These are phyloP conservation scores for Phymastichus coffea DNA, from an alignment of 1,140 invertebrate genomes.

Conservation along the genomic window DNA sequence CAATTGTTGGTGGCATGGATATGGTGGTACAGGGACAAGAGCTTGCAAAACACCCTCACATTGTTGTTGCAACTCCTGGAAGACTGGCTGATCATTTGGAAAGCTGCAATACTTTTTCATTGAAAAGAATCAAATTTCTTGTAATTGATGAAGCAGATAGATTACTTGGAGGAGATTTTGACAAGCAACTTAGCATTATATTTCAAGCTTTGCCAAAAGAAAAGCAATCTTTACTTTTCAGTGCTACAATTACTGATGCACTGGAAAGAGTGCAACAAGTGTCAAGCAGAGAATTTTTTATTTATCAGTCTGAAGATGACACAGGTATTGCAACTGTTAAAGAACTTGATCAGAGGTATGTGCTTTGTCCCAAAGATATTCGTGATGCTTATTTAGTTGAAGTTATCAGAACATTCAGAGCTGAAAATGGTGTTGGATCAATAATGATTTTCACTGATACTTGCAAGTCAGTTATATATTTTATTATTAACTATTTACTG, in stretches of 20 bases:
- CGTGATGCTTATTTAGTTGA: slow-evolving; percentile 94
- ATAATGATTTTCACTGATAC: slow-evolving; percentile 93
- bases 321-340: slow-evolving; percentile 77
- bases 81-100: slow-evolving; percentile 84
- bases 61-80: slow-evolving; percentile 93
- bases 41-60: slow-evolving; percentile 84
- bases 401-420: slow-evolving; percentile 75
- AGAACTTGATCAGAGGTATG: slow-evolving; percentile 84
- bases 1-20: slow-evolving; percentile 92
- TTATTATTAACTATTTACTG: slow-evolving; percentile 9
- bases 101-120: slow-evolving; percentile 79
- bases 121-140: slow-evolving; percentile 80
- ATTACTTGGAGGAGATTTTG: slow-evolving; percentile 78
- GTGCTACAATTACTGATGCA: slow-evolving; percentile 93
- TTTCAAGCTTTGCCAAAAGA: slow-evolving; percentile 77
- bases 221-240: slow-evolving; percentile 88
- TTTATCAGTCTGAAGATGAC: slow-evolving; percentile 67
- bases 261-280: slow-evolving; percentile 71
- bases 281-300: slow-evolving; percentile 62
- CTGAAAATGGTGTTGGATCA: slow-evolving; percentile 72
- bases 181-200: slow-evolving; percentile 80
- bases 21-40: slow-evolving; percentile 87
- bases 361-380: slow-evolving; percentile 85
- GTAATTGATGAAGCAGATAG: slow-evolving; percentile 93
- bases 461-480: slow-evolving; percentile 75